Conservation (phyloP, 2,113 vertebrate genomes). For the Channa argus region DNA sequence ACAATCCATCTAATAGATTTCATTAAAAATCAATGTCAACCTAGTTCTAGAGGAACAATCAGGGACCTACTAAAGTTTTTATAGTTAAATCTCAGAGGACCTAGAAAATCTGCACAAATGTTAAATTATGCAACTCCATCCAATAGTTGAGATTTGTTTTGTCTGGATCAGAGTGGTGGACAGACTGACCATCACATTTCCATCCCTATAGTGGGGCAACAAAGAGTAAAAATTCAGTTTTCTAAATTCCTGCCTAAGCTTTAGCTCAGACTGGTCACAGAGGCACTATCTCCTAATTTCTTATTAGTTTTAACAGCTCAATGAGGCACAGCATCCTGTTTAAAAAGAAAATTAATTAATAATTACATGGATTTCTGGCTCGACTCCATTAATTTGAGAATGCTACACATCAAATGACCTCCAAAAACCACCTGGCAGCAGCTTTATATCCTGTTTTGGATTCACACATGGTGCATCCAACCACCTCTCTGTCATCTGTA, state of each 20-base stretch:
- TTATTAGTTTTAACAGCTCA: conserved; percentile 36
- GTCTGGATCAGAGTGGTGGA: not conserved
- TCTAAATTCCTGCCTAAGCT: conserved; percentile 16
- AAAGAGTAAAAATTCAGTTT: not conserved
- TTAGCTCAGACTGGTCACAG: not conserved
- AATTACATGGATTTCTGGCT: conserved; percentile 37
- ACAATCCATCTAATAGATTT: not conserved
- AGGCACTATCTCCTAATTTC: conserved; percentile 16
- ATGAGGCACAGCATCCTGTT: conserved; percentile 22
- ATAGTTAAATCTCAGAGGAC: not conserved
- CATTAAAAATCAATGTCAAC: not conserved
- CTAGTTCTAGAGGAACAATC: not conserved
- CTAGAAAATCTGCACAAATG: not conserved
- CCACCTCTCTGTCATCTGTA: conserved; percentile 46
- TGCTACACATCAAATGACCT: conserved; percentile 43
- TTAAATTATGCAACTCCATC: not conserved
- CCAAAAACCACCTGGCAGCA: conserved; percentile 49
- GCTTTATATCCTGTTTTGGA: conserved; percentile 23
- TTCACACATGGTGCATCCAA: conserved; percentile 30
- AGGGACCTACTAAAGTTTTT: not conserved
- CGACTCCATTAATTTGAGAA: conserved; percentile 4
- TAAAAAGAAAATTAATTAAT: conserved; percentile 35
- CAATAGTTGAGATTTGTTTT: not conserved
- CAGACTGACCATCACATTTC: not conserved
- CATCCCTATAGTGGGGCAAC: not conserved